Conservation (phyloP, 2,888 invertebrate genomes). For the Pseudeuparius sepicola region DNA sequence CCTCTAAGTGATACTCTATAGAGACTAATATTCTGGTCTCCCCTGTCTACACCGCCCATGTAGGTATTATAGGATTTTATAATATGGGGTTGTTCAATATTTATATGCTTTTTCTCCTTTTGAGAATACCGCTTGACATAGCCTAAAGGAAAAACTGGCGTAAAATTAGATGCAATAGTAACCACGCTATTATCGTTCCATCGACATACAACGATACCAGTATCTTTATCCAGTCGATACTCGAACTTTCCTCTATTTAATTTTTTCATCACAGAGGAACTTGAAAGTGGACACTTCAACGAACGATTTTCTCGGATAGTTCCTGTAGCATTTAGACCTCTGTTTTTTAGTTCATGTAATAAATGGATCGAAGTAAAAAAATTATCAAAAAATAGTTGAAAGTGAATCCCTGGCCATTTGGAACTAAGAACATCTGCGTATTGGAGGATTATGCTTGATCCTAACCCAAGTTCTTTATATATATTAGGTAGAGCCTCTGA, state of each 20-base stretch:
- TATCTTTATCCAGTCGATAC: constrained; percentile 2
- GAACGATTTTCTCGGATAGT: constrained; percentile 1
- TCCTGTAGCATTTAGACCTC: constrained; percentile 1
- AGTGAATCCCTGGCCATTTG: constrained; percentile 4
- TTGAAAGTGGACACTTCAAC: neutral
- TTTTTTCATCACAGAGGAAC: neutral
- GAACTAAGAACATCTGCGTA: constrained; percentile 3
- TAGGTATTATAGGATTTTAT: constrained; percentile 22
- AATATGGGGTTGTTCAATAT: constrained; percentile 23
- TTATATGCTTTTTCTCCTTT: no score
- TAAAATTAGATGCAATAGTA: constrained; percentile 1
- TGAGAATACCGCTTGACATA: constrained; percentile 17
- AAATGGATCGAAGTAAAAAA: neutral
- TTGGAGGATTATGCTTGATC: constrained; percentile 1
- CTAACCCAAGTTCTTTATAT: neutral
- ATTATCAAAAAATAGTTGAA: constrained; percentile 5
- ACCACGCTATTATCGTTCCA: constrained; percentile 4
- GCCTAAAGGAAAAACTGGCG: no score
- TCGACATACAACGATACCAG: constrained; percentile 1
- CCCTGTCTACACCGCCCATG: constrained; percentile 27
- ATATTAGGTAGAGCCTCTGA: constrained; percentile 1
- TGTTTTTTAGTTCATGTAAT: neutral
- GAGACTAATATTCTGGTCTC: constrained; percentile 26
- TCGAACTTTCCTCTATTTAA: neutral
- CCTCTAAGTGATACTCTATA: constrained; percentile 8